Percentiles rank a stretch among this genome's conserved stretches.
Evolutionary conservation across 2,888 invertebrate genomes (phyloP).

Genomic region (Acholoe squamosa): DNA sequence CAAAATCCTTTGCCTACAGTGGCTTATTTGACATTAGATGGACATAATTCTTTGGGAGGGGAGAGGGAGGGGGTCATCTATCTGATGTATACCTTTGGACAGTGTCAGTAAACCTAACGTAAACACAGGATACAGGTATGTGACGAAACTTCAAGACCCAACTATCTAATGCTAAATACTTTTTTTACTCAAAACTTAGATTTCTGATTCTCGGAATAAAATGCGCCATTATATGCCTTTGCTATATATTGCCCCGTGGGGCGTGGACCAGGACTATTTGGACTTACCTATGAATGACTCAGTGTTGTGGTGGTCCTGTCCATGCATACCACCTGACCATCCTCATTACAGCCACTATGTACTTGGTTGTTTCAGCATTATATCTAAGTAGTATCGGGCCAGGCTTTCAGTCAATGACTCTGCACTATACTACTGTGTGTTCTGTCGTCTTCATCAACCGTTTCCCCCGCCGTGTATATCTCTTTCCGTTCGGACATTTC

Average conservation of each 20-base stretch:
- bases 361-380: conserved; percentile 56
- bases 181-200: too few relatives aligned
- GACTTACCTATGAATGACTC: neutral
- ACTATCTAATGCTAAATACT: too few relatives aligned
- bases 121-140: too few relatives aligned
- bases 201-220: too few relatives aligned
- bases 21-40: too few relatives aligned
- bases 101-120: too few relatives aligned
- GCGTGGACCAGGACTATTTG: neutral
- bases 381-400: conserved; percentile 56
- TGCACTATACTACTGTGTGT: conserved; percentile 52
- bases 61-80: too few relatives aligned
- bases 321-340: neutral
- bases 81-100: too few relatives aligned
- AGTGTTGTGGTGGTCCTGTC: neutral
- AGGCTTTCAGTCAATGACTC: conserved; percentile 56
- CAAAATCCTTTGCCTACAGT: too few relatives aligned
- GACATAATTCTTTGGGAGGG: too few relatives aligned
- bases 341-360: conserved; percentile 28
- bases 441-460: conserved; percentile 35
- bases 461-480: conserved; percentile 44
- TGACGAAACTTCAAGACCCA: too few relatives aligned
- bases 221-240: too few relatives aligned
- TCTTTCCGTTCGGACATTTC: conserved; percentile 47
- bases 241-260: neutral